These are phyloP conservation scores for Argynnis bischoffii DNA, from an alignment of 2,888 invertebrate genomes.

Conservation along the genomic window DNA sequence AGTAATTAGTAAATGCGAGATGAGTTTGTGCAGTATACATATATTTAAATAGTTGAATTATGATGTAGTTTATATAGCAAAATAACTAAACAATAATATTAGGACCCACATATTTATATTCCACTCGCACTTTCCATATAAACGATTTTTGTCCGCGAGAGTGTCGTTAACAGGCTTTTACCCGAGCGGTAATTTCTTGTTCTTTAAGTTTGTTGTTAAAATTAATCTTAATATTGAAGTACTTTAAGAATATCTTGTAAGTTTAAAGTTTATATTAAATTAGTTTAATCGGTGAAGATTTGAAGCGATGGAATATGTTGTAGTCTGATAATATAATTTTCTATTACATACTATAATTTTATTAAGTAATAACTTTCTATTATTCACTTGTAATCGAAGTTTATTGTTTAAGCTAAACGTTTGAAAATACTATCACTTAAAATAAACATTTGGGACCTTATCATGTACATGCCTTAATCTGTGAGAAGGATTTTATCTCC, in stretches of 20 bases:
- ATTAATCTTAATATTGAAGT: constrained; percentile 13
- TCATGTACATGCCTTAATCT: too few species aligned
- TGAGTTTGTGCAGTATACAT: too few species aligned
- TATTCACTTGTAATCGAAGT: too few species aligned
- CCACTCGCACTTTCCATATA: neutral
- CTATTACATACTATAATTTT: neutral
- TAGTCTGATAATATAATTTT: constrained; percentile 1
- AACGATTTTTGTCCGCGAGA: constrained; percentile 20
- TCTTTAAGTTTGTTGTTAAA: constrained; percentile 19
- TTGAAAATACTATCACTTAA: too few species aligned
- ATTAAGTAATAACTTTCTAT: too few species aligned
- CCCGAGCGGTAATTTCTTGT: constrained; percentile 10
- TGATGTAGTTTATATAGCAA: too few species aligned
- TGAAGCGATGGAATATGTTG: neutral
- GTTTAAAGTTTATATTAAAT: constrained; percentile 12
- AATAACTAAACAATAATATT: too few species aligned
- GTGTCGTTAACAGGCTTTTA: constrained; percentile 26
- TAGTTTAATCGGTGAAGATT: constrained; percentile 5
- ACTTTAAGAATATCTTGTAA: constrained; percentile 8
- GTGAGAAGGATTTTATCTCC: too few species aligned
- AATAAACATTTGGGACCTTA: too few species aligned
- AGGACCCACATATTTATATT: neutral
- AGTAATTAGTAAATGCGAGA: too few species aligned
- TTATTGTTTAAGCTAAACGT: too few species aligned
- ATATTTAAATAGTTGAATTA: too few species aligned